Evolutionary conservation across 2,888 invertebrate species (phyloP), one percentile per base, ranked within the genome.

Genomic region (Boloria euphrosyne): DNA sequence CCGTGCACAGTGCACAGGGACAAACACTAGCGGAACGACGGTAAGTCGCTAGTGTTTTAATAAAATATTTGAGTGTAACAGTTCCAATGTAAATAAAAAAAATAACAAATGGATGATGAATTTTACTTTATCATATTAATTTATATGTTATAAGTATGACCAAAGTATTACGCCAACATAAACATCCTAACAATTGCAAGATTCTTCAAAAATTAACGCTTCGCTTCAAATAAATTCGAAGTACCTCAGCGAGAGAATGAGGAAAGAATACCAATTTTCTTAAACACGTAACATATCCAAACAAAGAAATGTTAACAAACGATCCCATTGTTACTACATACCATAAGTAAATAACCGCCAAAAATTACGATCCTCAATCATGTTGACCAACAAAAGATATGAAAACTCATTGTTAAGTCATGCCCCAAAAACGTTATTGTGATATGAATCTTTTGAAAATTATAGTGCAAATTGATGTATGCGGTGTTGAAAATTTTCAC

Each of bases 301-400:
- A 68, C 65, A 66, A 62, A 66, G 53, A 53, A 54, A 58, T 31
- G 55, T 57, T 44, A 44, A 52, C 55, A 59, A 63, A 63, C 51
- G 47, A 53, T 18, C 47, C 57, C 60, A 66, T 69, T 64, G 66
- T 69, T 63, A 31, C 53, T 18, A 64, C 47, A 55, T 27, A 47
- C 5, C 59, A 17, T 57, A 65, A 65, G 60, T 65, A 61, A 63
- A 61, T 61, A 61, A 58, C 57, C 49, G 57, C 64, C 46, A 31
- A 62, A 66, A 66, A 64, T 61, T 59, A 53, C 57, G 17, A 52
- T 53, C 49, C 57, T 55, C 47, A 52, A 61, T 61, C 63, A 62
- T 60, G 18, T 60, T 44, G 50, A 66, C 52, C 62, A 69, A 69
- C 66, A 64, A 64, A 62, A 54, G 64, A 53, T n/a, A 43, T 58